A percentile compares a stretch with the other conserved stretches of the same genome.
phyloP scores from a whole-genome alignment of 2,797 vertebrate genomes.

The Sitta carolinensis region DNA sequence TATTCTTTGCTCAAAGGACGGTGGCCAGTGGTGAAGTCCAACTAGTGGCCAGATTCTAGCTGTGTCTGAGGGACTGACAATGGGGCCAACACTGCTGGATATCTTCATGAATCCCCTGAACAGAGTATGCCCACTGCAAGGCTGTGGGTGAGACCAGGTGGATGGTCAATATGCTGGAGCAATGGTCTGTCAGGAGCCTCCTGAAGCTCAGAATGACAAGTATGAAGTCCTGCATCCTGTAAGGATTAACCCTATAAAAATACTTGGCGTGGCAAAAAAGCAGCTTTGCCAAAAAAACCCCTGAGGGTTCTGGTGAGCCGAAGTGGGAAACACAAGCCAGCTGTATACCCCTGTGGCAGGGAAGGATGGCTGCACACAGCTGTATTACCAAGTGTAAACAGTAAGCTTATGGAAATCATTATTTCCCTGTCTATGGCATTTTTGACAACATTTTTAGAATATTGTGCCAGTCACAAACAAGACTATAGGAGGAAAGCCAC shows the following conservation, averaged over 20 bases:
- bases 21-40: neutral
- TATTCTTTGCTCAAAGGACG: neutral
- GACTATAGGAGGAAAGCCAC: neutral
- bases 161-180: neutral
- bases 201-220: neutral
- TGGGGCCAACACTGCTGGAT: neutral
- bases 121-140: neutral
- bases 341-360: neutral
- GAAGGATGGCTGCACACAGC: neutral
- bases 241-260: neutral
- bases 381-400: neutral
- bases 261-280: neutral
- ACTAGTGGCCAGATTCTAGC: neutral
- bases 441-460: neutral
- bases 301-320: neutral
- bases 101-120: neutral
- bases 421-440: neutral
- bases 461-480: neutral
- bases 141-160: accelerated
- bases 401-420: neutral
- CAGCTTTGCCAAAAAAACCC: neutral
- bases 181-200: neutral
- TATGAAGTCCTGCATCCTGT: neutral
- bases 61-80: neutral
- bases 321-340: neutral